Evolutionary conservation across 2,888 invertebrate genomes (phyloP), one percentile per base, ranked within the genome.

Genomic region (Liopterus haemorrhoidalis): DNA sequence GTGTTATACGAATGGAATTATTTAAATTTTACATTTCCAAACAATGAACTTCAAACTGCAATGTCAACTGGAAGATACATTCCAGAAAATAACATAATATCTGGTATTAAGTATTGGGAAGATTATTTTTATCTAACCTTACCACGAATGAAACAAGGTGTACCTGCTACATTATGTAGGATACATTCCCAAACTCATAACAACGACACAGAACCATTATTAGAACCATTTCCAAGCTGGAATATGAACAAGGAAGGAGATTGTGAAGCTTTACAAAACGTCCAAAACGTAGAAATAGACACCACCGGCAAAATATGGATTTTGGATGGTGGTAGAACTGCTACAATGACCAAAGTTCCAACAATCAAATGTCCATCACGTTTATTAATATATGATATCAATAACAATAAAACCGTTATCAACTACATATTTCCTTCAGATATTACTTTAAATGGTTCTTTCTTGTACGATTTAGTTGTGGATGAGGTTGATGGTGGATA

Each of bases 281-380:
- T 85, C 16, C 84, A 85, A 63, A 81, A 81, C 54, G 70, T 85
- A 52, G 85, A 85, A 60, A 78, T 85, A 33, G 85, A 86, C 63
- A 73, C 73, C 1, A 73, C 73, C 49, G 83, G 84, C 3, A 66
- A 79, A 8, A 75, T 85, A 73, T 82, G 81, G 75, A 74, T 77
- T 21, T 71, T 82, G 36, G 84, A 84, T 53, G 78, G 79, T 37
- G 85, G 85, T 0, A 71, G 81, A 46, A 72, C 78, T 1, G 74
- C 75, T 6, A 81, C 80, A 1, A 68, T 82, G 50, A 73, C 75
- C 46, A 54, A 52, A 47, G 57, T 49, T n/a, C 74, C 75, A 1
- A 65, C 68, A 51, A 58, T 67, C 3, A 75, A 72, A 52, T 86
- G 85, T 58, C 75, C 77, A 4, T 81, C 85, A 0, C 80, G 84